Evolutionary conservation across 2,797 vertebrate genomes (phyloP), one percentile per base, ranked within the genome.

Genomic region (Schizopygopsis pylzovi): DNA sequence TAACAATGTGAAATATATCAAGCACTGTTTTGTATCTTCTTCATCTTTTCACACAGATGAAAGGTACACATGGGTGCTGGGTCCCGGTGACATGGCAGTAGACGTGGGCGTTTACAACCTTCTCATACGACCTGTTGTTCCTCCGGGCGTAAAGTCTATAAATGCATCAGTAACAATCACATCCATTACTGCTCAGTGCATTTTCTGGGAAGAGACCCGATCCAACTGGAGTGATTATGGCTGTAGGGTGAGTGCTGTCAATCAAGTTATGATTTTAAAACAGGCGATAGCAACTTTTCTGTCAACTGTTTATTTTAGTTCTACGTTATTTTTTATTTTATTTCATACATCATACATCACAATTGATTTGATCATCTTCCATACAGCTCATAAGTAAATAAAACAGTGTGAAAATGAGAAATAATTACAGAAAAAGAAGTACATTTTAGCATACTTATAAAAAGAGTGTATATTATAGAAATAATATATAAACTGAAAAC

Each of bases 31-130:
- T 25, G 3, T 20, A 20, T 45, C 28, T 33, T 77, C 22, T 2
- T 25, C 16, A 56, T 71, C 12, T 85, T 39, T 61, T 78, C 22
- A 16, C n/a, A 33, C 13, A 85, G 83, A 71, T 20, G 52, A 85
- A 79, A 79, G 83, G 79, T 96, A 95, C 89, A 96, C 95, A 1
- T 99, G 98, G 98, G 94, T 99, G 83, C 93, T 99, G 90, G 93
- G 91, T 82, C 96, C 96, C 16, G 93, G 94, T 88, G 94, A 97
- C 73, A 92, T 97, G 54, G 41, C 86, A 85, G 94, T 93, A 86
- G 93, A 95, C 61, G 91, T 91, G 63, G 97, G 97, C 4, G 78
- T 91, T 49, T 97, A 99, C 89, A 98, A 95, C 88, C 92, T 99
- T 82, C 91, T 93, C 6, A 89, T 98, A 89, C 95, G 91, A 85